Percentiles rank a stretch among this genome's conserved stretches.
Evolutionary conservation across 92 coral and sea anemone species (phyloP).

Genomic region (Actinostola sp.): DNA sequence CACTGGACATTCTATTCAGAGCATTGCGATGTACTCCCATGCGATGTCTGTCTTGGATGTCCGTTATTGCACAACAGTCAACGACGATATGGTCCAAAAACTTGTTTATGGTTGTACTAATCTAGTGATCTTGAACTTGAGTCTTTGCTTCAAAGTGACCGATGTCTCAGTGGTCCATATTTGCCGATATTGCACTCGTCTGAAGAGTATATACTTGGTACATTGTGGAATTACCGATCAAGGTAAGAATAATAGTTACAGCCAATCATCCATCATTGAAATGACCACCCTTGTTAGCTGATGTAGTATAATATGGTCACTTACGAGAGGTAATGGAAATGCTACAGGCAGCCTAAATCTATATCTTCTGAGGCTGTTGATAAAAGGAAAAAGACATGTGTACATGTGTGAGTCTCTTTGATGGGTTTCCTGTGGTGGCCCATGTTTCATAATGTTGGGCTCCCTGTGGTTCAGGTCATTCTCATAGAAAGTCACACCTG

Average conservation of each 20-base stretch:
- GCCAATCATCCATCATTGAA: too few relatives aligned
- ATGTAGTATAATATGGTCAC: too few relatives aligned
- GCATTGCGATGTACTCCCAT: conserved; percentile 57
- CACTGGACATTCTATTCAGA: conserved; percentile 50
- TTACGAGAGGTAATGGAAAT: too few relatives aligned
- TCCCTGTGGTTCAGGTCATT: too few relatives aligned
- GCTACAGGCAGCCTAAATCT: too few relatives aligned
- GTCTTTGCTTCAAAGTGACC: conserved; percentile 86
- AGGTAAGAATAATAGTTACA: conserved; percentile 50
- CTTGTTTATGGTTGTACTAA: conserved; percentile 59
- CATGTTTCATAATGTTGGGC: too few relatives aligned
- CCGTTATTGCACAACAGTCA: conserved; percentile 64
- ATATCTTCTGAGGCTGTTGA: too few relatives aligned
- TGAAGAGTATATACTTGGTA: conserved; percentile 80
- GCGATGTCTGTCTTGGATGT: conserved; percentile 73
- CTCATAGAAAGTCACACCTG: too few relatives aligned
- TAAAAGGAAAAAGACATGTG: too few relatives aligned
- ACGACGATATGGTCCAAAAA: conserved; percentile 65
- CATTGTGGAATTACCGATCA: conserved; percentile 86
- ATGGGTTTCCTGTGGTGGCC: too few relatives aligned
- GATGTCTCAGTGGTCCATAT: conserved; percentile 73
- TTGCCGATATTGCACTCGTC: conserved; percentile 48
- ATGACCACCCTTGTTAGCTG: too few relatives aligned
- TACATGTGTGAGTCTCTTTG: too few relatives aligned
- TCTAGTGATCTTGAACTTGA: conserved; percentile 72